Conservation (phyloP, 2,888 invertebrate genomes). For the Gibbula magus region DNA sequence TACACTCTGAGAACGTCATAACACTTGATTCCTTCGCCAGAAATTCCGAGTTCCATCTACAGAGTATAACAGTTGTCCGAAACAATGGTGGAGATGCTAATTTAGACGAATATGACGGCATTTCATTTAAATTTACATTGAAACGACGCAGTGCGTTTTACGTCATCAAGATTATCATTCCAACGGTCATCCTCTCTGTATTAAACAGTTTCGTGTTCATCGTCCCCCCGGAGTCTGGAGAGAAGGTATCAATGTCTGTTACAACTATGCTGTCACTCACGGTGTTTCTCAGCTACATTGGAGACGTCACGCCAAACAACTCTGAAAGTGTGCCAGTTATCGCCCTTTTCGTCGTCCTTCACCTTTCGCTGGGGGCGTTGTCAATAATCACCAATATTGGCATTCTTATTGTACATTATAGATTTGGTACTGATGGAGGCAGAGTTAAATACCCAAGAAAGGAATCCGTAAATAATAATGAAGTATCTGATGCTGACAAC, state of each 20-base stretch:
- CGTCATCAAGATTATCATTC: constrained; percentile 9
- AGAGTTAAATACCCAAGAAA: no score
- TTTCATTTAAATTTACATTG: not conserved
- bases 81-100: not conserved
- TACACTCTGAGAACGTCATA: not conserved
- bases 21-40: not conserved
- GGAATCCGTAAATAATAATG: no score
- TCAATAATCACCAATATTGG: not conserved
- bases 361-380: not conserved
- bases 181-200: not conserved
- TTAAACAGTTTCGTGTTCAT: constrained; percentile 17
- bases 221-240: constrained; percentile 20
- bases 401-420: not conserved
- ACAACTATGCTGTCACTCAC: constrained; percentile 22
- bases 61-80: not conserved
- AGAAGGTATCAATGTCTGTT: constrained; percentile 20
- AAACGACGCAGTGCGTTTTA: constrained; percentile 11
- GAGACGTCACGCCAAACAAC: constrained; percentile 14
- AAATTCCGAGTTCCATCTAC: not conserved
- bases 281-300: constrained; percentile 17
- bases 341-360: constrained; percentile 9
- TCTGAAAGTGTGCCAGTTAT: constrained; percentile 10
- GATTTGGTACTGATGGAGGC: no score
- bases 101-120: not conserved
- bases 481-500: no score